Base-by-base conservation (phyloP, 2,888 invertebrate genomes). In the Brachyopa scutellaris region DNA sequence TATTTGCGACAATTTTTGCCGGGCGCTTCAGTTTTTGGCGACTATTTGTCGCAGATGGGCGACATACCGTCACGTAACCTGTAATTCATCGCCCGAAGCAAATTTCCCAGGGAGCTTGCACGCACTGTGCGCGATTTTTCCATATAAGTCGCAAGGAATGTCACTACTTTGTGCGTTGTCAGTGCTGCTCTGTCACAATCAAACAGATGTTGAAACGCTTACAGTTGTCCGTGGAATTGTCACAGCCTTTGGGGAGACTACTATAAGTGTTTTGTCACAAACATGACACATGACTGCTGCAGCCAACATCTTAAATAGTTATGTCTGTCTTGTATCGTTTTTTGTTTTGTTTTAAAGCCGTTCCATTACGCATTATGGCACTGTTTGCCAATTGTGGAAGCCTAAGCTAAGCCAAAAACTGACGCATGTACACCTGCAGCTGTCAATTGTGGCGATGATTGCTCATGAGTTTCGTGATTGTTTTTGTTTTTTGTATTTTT, bases 251-350 rank as follows among this genome's bases (percentile, higher is more conserved):
- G 59, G 61, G 70, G 70, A 61, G 51, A 53, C 51, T 73, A n/a
- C n/a, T n/a, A n/a, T n/a, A 67, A 76, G 76, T 61, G 76, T 67
- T 76, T 61, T 76, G 69, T 69, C 77, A 69, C 62, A 69, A 69
- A 69, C 77, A 69, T 69, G 69, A 77, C 77, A 62, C 77, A 69
- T 62, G 77, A 55, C 69, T 77, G 69, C 17, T 45, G 53, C 31
- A 45, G n/a, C n/a, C n/a, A n/a, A n/a, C 51, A 67, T 67, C 61
- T 51, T 40, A 47, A 73, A 38, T 57, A 47, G 45, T 36, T 47
- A 53, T 55, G n/a, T 47, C 26, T 62, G 45, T 36, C 23, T 51
- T 9, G n/a, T n/a, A n/a, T n/a, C n/a, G n/a, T 45, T 33, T 53
- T 42, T 40, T 29, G 21, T 17, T 19, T n/a, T 51, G 8, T 7